A percentile compares a stretch with the other conserved stretches of the same genome.
Evolutionary conservation across 2,113 vertebrate genomes (phyloP).

Genomic region (Chloropsis cyanopogon): DNA sequence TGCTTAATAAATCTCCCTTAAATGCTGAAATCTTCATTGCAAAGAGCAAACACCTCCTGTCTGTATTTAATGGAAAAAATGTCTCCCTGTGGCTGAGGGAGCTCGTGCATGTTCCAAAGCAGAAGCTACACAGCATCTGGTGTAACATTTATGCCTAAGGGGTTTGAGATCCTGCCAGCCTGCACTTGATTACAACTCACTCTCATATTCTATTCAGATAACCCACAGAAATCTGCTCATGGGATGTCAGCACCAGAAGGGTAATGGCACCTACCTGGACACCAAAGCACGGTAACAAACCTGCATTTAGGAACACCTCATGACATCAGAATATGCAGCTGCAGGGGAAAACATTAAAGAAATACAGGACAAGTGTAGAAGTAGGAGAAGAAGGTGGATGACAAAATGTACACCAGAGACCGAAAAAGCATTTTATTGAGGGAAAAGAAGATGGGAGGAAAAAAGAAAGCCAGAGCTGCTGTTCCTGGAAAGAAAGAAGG

Average conservation of each 20-base stretch:
- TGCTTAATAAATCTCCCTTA: neutral
- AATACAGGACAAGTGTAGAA: neutral
- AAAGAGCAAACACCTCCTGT: neutral
- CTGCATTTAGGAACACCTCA: no score
- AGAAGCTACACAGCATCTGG: neutral
- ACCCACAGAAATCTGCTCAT: neutral
- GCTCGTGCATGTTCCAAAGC: neutral
- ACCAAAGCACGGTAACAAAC: neutral
- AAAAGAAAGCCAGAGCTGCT: rapidly evolving
- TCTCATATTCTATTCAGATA: neutral
- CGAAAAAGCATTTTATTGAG: neutral
- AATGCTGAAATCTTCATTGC: neutral
- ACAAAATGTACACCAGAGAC: rapidly evolving
- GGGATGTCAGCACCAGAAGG: no score
- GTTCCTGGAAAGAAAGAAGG: no score
- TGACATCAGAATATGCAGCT: no score
- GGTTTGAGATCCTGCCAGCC: neutral
- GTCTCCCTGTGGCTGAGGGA: neutral
- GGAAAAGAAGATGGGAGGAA: neutral
- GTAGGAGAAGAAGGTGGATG: no score
- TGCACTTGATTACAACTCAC: neutral
- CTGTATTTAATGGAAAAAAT: neutral
- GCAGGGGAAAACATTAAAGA: neutral
- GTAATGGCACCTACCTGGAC: neutral
- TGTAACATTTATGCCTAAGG: neutral